A percentile compares a stretch with the other conserved stretches of the same genome.
Evolutionary conservation across 2,113 vertebrate genomes (phyloP).

Genomic region (Bathybates hornii): DNA sequence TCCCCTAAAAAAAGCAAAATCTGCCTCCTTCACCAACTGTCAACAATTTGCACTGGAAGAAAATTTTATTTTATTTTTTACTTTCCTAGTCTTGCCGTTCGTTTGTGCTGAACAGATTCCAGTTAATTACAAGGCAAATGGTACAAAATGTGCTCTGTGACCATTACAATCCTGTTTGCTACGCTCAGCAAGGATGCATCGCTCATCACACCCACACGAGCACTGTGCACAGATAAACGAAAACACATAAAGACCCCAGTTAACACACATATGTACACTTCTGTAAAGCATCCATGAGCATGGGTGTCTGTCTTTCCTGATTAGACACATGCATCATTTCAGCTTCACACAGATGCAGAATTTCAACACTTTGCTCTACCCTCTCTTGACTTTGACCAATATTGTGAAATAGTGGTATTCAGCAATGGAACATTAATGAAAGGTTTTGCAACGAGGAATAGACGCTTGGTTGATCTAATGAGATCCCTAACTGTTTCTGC

Average conservation of each 20-base stretch:
- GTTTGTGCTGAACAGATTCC: slow-evolving; percentile 72
- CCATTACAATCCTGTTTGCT: slow-evolving; percentile 72
- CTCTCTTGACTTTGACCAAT: slow-evolving; percentile 71
- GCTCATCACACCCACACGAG: slow-evolving; percentile 61
- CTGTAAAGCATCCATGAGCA: neutral
- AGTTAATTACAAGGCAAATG: slow-evolving; percentile 72
- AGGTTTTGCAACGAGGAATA: slow-evolving; percentile 70
- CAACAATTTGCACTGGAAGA: slow-evolving; percentile 52
- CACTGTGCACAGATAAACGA: slow-evolving; percentile 28
- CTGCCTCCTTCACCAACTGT: slow-evolving; percentile 41
- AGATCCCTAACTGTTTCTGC: slow-evolving; percentile 78
- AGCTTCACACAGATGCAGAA: slow-evolving; percentile 35
- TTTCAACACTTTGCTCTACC: slow-evolving; percentile 56
- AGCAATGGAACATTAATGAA: slow-evolving; percentile 75
- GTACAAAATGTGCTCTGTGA: slow-evolving; percentile 70
- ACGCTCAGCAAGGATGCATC: slow-evolving; percentile 62
- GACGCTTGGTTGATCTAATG: slow-evolving; percentile 77
- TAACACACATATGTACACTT: neutral
- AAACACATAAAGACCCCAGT: slow-evolving; percentile 37
- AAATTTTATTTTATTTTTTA: slow-evolving; percentile 24
- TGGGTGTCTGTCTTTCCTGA: neutral
- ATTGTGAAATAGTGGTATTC: slow-evolving; percentile 54
- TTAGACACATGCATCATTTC: slow-evolving; percentile 24
- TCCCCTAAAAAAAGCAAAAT: slow-evolving; percentile 9
- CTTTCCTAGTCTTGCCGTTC: slow-evolving; percentile 48